These are phyloP conservation scores for Lophochroa leadbeateri DNA, from an alignment of 2,113 vertebrate species.

Conservation along the genomic window DNA sequence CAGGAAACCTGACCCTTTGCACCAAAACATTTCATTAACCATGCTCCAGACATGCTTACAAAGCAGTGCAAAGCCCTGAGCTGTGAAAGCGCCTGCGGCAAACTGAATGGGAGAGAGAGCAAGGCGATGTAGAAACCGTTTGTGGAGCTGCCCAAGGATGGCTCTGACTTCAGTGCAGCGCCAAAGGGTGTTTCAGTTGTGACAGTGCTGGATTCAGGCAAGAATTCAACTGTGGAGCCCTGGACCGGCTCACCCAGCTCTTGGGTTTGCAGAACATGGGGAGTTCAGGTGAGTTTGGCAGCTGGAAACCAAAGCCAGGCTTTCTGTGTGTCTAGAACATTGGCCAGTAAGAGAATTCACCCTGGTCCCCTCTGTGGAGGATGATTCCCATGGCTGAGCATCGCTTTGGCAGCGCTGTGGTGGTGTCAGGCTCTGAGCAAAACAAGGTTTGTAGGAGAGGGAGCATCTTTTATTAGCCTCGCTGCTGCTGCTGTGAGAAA, in stretches of 20 bases:
- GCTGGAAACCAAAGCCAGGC: background rate
- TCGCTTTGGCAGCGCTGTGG: background rate
- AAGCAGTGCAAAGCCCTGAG: background rate
- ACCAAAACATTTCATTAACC: slow-evolving; percentile 41
- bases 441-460: background rate
- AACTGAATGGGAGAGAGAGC: background rate
- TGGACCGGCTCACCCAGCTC: background rate
- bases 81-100: background rate
- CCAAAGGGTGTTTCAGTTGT: background rate
- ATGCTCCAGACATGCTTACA: background rate
- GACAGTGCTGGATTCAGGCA: fast-evolving
- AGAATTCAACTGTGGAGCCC: fast-evolving
- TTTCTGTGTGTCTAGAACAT: fast-evolving
- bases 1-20: background rate
- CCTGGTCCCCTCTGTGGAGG: background rate
- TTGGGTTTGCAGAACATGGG: background rate
- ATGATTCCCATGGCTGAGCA: background rate
- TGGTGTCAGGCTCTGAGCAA: fast-evolving
- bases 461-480: background rate
- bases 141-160: background rate
- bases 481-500: background rate
- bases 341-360: background rate
- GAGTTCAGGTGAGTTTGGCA: background rate
- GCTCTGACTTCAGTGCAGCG: background rate
- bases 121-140: background rate